A percentile compares a stretch with the other conserved stretches of the same genome.
phyloP scores from a whole-genome alignment of 2,797 vertebrate species.

The Anomalospiza imberbis region DNA sequence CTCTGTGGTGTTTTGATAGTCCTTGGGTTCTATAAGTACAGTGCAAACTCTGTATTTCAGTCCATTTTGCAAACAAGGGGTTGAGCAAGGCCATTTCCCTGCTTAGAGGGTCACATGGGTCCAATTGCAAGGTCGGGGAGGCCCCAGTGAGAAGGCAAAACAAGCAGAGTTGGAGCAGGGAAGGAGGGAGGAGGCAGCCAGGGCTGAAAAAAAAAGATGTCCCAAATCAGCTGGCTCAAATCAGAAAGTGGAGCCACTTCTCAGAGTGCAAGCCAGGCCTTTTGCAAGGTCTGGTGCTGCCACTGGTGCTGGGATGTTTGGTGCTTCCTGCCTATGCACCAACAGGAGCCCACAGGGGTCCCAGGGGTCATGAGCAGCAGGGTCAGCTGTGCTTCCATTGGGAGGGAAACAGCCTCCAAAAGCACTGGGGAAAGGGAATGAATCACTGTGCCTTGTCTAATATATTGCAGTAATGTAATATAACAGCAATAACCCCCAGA shows the following conservation, averaged over 20 bases:
- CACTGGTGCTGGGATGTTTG: neutral
- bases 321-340: neutral
- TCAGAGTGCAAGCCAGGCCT: neutral
- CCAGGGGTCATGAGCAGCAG: neutral
- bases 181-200: neutral
- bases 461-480: slow-evolving; percentile 55
- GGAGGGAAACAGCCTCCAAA: slow-evolving; percentile 7
- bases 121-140: neutral
- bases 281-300: neutral
- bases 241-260: neutral
- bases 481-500: slow-evolving; percentile 56
- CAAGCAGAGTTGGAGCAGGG: neutral
- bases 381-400: neutral
- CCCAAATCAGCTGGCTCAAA: neutral
- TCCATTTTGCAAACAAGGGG: neutral
- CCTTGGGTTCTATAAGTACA: neutral
- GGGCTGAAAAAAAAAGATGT: neutral
- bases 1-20: neutral
- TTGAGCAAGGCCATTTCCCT: neutral
- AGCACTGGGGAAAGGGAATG: slow-evolving; percentile 23
- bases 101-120: neutral
- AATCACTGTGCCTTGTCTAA: slow-evolving; percentile 39
- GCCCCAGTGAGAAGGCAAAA: neutral
- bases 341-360: neutral
- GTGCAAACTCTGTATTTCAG: neutral